Evolutionary conservation across 2,888 invertebrate genomes (phyloP).

Genomic region (Drosophila demipolita): DNA sequence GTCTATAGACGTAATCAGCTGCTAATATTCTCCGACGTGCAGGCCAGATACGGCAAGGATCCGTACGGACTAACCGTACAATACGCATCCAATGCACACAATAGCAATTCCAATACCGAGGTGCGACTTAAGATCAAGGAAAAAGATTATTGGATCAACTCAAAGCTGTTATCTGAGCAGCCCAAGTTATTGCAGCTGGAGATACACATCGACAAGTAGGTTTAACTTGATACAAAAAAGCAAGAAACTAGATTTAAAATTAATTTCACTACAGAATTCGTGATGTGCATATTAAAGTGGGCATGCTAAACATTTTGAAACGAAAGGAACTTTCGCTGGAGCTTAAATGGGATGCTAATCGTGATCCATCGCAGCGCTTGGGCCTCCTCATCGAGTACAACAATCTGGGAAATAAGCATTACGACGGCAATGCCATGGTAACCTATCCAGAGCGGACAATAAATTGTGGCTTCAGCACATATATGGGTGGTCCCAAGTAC

Average conservation of each 20-base stretch:
- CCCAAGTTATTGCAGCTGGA: conserved; percentile 89
- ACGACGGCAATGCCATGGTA: conserved; percentile 88
- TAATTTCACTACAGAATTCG: conserved; percentile 87
- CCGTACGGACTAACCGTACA: conserved; percentile 89
- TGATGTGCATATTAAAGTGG: conserved; percentile 90
- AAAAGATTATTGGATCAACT: conserved; percentile 89
- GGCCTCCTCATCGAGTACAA: conserved; percentile 87
- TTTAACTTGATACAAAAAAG: conserved; percentile 28
- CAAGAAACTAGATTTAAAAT: neutral
- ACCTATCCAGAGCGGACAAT: conserved; percentile 92
- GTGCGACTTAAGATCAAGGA: conserved; percentile 87
- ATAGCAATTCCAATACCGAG: conserved; percentile 88
- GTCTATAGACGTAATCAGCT: conserved; percentile 89
- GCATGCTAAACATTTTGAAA: conserved; percentile 87
- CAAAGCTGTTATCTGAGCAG: conserved; percentile 88
- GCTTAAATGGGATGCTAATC: conserved; percentile 94
- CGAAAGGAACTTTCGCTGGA: conserved; percentile 90
- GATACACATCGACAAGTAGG: conserved; percentile 92
- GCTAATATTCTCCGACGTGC: conserved; percentile 89
- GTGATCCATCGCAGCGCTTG: conserved; percentile 89
- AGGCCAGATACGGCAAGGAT: conserved; percentile 87
- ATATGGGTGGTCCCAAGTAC: conserved; percentile 82
- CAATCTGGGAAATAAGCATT: conserved; percentile 87
- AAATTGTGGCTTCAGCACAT: conserved; percentile 88
- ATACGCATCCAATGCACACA: conserved; percentile 87